Conservation (phyloP, 2,797 vertebrate species). For the Loriculus beryllinus region DNA sequence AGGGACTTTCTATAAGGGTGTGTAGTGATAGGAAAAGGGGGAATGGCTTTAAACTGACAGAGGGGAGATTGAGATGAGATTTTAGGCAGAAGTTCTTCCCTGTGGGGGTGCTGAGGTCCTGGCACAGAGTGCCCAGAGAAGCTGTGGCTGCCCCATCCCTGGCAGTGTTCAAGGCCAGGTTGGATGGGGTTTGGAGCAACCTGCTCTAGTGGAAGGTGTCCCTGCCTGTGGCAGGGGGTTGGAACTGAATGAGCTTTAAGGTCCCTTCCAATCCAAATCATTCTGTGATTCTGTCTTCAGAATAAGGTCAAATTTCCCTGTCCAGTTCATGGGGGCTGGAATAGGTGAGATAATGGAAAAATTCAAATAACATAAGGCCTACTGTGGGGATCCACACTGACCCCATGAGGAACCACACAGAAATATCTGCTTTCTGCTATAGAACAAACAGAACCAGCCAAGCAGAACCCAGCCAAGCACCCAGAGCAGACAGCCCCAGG, state of each 20-base stretch:
- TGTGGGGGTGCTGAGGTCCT: not conserved
- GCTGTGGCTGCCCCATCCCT: not conserved
- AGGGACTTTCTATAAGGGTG: not conserved
- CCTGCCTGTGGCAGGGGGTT: not conserved
- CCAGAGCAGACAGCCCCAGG: not conserved
- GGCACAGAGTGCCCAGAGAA: not conserved
- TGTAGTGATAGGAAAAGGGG: not conserved
- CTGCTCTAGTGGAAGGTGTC: not conserved
- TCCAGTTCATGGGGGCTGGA: not conserved
- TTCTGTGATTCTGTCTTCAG: not conserved
- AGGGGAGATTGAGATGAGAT: not conserved
- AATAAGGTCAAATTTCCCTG: not conserved
- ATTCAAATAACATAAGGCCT: not conserved
- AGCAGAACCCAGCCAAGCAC: fast-evolving
- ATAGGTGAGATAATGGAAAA: not conserved
- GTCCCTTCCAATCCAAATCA: not conserved
- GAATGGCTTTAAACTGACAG: not conserved
- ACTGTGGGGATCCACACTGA: too few relatives aligned
- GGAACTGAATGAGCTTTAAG: not conserved
- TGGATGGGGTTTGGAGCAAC: not conserved
- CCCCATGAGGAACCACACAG: not conserved
- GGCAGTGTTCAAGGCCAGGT: not conserved
- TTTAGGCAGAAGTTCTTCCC: not conserved
- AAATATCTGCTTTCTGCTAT: not conserved
- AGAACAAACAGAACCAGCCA: not conserved